A percentile compares a stretch with the other conserved stretches of the same genome.
Evolutionary conservation across 2,797 vertebrate genomes (phyloP).

Genomic region (Microctenopoma lineatum): DNA sequence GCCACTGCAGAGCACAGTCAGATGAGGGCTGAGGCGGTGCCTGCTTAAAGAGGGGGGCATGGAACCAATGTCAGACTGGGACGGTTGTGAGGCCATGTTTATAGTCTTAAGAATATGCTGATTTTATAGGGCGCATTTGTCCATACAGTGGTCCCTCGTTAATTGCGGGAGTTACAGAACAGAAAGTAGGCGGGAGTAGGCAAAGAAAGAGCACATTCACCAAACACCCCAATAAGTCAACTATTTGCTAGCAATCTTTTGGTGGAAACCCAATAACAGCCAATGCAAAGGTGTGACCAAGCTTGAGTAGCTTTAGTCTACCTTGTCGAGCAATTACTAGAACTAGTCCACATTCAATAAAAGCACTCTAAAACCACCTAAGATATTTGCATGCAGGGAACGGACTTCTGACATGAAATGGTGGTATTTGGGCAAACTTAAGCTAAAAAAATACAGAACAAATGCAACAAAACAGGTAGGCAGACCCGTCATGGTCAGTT

Average conservation of each 20-base stretch:
- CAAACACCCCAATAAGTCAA: background rate
- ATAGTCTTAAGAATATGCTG: conserved; percentile 12
- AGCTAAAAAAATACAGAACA: conserved; percentile 10
- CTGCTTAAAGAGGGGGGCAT: conserved; percentile 71
- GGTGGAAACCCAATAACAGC: background rate
- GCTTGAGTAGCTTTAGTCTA: background rate
- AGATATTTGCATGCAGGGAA: background rate
- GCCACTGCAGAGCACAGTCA: conserved; percentile 71
- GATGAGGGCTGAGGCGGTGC: conserved; percentile 74
- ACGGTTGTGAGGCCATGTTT: conserved; percentile 36
- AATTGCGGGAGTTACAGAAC: no score
- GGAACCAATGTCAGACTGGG: conserved; percentile 61
- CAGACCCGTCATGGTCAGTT: background rate
- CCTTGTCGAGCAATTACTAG: background rate
- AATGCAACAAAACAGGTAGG: conserved; percentile 20
- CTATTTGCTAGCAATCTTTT: background rate
- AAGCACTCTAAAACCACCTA: background rate
- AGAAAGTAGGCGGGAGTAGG: background rate
- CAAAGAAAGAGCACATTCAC: background rate
- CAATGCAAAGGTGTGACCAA: background rate
- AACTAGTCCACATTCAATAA: background rate
- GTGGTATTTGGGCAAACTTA: background rate
- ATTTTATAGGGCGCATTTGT: conserved; percentile 2
- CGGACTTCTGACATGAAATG: background rate
- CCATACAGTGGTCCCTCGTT: no score